Conservation (phyloP, 64 coral and sea anemone species). For the Montipora efflorescens region DNA sequence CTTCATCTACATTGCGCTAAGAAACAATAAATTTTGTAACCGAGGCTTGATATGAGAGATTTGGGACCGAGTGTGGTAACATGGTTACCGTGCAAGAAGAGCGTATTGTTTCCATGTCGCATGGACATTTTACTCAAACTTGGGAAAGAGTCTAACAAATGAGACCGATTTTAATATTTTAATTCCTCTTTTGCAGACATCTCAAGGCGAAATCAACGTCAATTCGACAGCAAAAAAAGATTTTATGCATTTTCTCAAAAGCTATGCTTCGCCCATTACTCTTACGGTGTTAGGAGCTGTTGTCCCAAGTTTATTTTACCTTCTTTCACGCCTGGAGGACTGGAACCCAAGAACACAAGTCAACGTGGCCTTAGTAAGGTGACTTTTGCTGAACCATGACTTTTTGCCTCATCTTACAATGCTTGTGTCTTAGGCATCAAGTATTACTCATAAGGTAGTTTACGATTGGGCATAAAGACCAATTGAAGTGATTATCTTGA, state of each 20-base stretch:
- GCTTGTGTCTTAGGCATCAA: too few species aligned
- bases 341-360: conserved; percentile 82
- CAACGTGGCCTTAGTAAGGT: conserved; percentile 84
- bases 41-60: too few species aligned
- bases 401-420: neutral
- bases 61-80: too few species aligned
- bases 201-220: neutral
- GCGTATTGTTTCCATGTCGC: too few species aligned
- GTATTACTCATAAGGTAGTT: too few species aligned
- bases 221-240: conserved; percentile 59
- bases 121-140: too few species aligned
- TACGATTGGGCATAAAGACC: too few species aligned
- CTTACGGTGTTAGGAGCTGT: conserved; percentile 69
- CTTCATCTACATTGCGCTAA: too few species aligned
- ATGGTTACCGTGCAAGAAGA: too few species aligned
- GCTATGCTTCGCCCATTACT: conserved; percentile 85
- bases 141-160: neutral
- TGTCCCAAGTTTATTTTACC: conserved; percentile 81
- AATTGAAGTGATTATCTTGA: too few species aligned
- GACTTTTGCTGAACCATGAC: neutral
- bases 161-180: neutral
- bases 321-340: conserved; percentile 83
- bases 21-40: too few species aligned
- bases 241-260: conserved; percentile 68
- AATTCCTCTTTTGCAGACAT: neutral